Conservation (phyloP, 2,113 vertebrate genomes). For the Neolamprologus modestus region DNA sequence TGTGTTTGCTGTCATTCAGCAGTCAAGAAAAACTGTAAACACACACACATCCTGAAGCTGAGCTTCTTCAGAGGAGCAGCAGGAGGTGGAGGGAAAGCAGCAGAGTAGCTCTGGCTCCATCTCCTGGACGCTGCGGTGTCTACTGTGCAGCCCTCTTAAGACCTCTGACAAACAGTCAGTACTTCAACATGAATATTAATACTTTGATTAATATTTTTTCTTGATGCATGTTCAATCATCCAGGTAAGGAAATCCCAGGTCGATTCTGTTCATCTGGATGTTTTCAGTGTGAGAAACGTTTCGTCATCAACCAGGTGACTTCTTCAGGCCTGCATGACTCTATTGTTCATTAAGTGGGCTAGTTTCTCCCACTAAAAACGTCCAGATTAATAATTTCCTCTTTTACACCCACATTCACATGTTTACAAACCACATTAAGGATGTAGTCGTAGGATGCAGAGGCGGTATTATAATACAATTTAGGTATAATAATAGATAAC, state of each 20-base stretch:
- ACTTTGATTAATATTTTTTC: neutral
- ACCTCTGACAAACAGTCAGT: neutral
- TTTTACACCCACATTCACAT: neutral
- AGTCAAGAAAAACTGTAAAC: neutral
- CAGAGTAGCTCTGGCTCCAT: slow-evolving; percentile 38
- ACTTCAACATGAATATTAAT: neutral
- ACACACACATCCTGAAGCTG: neutral
- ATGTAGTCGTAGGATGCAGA: neutral
- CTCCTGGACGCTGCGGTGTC: slow-evolving; percentile 29
- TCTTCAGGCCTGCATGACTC: neutral
- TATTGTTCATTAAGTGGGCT: neutral
- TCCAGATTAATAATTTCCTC: neutral
- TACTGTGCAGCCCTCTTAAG: neutral
- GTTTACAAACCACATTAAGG: neutral
- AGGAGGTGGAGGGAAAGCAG: neutral
- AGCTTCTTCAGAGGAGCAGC: neutral
- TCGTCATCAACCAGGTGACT: neutral
- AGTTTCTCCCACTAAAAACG: neutral
- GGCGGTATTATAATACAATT: neutral
- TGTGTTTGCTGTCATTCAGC: neutral
- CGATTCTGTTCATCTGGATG: neutral
- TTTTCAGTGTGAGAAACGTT: neutral
- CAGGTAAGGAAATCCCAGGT: neutral
- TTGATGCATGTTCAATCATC: neutral
- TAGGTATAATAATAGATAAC: neutral